Conservation (phyloP, 2,888 invertebrate genomes). For the Papilio demoleus region DNA sequence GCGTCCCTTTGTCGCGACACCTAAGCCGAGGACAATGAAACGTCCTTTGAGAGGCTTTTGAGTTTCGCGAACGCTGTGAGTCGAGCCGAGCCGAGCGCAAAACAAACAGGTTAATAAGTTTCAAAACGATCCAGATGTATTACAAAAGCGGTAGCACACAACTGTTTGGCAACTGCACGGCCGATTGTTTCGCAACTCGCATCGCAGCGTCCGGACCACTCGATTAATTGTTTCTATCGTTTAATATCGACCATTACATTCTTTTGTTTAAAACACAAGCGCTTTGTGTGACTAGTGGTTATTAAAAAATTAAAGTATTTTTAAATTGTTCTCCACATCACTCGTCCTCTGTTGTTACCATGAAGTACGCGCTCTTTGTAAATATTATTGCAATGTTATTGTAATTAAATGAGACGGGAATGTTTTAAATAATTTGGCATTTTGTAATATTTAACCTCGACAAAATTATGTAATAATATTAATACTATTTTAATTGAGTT, state of each 20-base stretch:
- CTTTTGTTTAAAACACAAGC: conserved; percentile 67
- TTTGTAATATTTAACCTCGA: conserved; percentile 62
- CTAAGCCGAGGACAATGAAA: conserved; percentile 69
- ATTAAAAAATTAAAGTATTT: conserved; percentile 42
- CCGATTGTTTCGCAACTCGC: conserved; percentile 74
- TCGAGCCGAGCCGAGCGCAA: conserved; percentile 59
- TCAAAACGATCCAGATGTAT: conserved; percentile 83
- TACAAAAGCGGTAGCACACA: conserved; percentile 80
- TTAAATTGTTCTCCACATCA: conserved; percentile 38
- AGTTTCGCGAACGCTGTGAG: conserved; percentile 65
- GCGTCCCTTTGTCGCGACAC: conserved; percentile 68
- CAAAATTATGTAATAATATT: conserved; percentile 58
- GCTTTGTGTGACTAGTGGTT: conserved; percentile 53
- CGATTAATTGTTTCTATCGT: conserved; percentile 80
- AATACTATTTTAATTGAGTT: conserved; percentile 53
- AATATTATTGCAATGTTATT: conserved; percentile 48
- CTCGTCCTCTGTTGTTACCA: conserved; percentile 44
- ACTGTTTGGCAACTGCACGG: conserved; percentile 77
- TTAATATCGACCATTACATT: conserved; percentile 66
- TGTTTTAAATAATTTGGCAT: conserved; percentile 58
- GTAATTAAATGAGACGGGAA: conserved; percentile 49
- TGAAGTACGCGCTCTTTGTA: conserved; percentile 48
- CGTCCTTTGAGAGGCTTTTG: conserved; percentile 72
- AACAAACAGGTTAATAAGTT: conserved; percentile 82
- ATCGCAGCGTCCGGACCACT: conserved; percentile 81